Evolutionary conservation across 2,888 invertebrate species (phyloP), one percentile per base, ranked within the genome.

Genomic region (Timema cristinae): DNA sequence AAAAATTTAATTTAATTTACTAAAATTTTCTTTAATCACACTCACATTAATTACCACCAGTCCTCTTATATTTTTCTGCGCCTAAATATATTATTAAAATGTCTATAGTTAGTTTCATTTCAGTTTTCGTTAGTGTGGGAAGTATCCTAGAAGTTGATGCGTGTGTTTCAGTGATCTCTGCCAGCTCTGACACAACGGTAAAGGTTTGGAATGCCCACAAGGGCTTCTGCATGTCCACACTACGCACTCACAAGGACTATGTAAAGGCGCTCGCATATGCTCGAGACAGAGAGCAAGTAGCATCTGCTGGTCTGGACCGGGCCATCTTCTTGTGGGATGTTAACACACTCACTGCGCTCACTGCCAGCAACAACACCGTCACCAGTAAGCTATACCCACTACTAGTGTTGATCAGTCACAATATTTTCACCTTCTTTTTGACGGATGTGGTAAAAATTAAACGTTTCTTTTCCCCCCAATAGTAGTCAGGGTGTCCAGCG

Each of bases 171-270:
- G 94, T 99, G 78, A 98, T 99, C 81, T 98, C 98, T 75, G 98
- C 98, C 7, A 98, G 98, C 80, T 97, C 97, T 75, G 99, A 99
- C 83, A 98, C 98, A 32, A 99, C 99, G 63, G 98, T 99, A 0
- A 99, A 99, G 84, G 97, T 99, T 74, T 99, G 99, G 99, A 99
- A 98, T 84, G 97, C 98, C 15, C 95, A 97, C 77, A 98, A 98
- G 86, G 98, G 98, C 9, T 98, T 97, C 81, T 99, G 98, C 81
- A 97, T 99, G 97, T 98, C 98, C 0, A 99, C 98, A 4, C 85
- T 99, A 76, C 87, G 98, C 74, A 98, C 98, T 67, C 98, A 99
- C 82, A 96, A 97, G 83, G 99, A 99, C 82, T 99, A 99, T 84
- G 99, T 99, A 10, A 94, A 98, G 82, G 95, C 97, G 32, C 83